phyloP scores from a whole-genome alignment of 2,797 vertebrate species.

The Ctenopoma kingsleyae region DNA sequence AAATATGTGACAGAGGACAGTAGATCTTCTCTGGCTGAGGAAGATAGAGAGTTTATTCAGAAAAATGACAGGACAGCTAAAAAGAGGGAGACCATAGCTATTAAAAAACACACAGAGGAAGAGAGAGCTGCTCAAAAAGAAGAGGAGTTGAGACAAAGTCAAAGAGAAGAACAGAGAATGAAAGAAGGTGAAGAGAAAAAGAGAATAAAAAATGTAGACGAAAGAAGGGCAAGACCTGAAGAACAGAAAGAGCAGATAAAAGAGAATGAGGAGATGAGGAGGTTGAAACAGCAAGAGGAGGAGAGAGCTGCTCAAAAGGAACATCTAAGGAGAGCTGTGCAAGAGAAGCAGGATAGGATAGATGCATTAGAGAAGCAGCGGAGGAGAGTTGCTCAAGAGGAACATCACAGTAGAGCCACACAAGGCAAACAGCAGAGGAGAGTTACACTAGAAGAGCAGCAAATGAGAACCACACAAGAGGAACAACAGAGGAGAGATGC shows the following conservation, averaged over 20 bases:
- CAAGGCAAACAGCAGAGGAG: conserved; percentile 2
- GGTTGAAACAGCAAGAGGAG: conserved; percentile 10
- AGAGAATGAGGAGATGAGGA: conserved; percentile 22
- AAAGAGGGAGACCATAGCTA: conserved; percentile 59
- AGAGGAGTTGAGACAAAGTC: conserved; percentile 36
- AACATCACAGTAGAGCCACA: conserved; percentile 11
- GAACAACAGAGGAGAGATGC: conserved; percentile 1
- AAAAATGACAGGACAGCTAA: conserved; percentile 66
- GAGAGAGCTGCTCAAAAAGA: conserved; percentile 35
- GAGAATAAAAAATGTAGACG: conserved; percentile 12
- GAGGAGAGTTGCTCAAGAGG: conserved; percentile 8
- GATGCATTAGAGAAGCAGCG: not conserved
- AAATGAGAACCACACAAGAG: not conserved
- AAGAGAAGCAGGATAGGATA: conserved; percentile 12
- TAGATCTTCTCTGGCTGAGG: conserved; percentile 57
- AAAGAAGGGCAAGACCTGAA: conserved; percentile 15
- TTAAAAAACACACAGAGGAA: conserved; percentile 36
- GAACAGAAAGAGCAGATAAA: conserved; percentile 11
- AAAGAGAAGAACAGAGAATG: conserved; percentile 31
- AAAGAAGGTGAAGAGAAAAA: conserved; percentile 17
- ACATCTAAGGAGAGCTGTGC: not conserved
- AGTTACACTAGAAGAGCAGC: not conserved
- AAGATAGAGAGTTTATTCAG: conserved; percentile 51
- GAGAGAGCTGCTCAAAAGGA: conserved; percentile 8
- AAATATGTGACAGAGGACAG: conserved; percentile 60